Percentiles rank a stretch among this genome's conserved stretches.
phyloP scores from a whole-genome alignment of 1,140 invertebrate species.

The Pararge aegeria region DNA sequence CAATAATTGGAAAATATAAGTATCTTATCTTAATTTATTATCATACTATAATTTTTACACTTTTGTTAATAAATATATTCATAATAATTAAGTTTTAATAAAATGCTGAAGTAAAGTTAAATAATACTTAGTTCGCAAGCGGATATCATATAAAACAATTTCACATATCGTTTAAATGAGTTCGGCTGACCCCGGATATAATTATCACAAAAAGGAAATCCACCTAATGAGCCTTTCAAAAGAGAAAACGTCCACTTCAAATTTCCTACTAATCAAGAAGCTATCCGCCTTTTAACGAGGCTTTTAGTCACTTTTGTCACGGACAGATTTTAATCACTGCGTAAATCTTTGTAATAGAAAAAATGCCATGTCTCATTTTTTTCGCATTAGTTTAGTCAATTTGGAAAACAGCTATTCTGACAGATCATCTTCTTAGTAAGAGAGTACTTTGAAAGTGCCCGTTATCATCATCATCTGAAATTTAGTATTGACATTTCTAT shows the following conservation, averaged over 20 bases:
- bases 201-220: constrained; percentile 6
- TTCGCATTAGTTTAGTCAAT: background rate
- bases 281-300: constrained; percentile 3
- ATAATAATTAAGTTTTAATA: too few relatives aligned
- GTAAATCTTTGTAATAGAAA: background rate
- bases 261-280: constrained; percentile 11
- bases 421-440: too few relatives aligned
- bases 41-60: too few relatives aligned
- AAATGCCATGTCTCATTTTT: background rate
- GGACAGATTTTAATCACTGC: background rate
- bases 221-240: constrained; percentile 10
- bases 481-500: too few relatives aligned
- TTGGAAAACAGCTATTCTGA: too few relatives aligned
- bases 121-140: background rate
- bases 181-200: background rate
- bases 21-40: too few relatives aligned
- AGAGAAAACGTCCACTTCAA: constrained; percentile 2
- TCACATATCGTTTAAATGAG: background rate
- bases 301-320: background rate
- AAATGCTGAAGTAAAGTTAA: background rate
- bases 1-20: too few relatives aligned
- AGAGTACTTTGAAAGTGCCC: too few relatives aligned
- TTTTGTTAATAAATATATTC: too few relatives aligned
- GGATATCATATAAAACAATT: background rate
- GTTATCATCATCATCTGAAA: too few relatives aligned